Evolutionary conservation across 2,888 invertebrate species (phyloP), one percentile per base, ranked within the genome.

Genomic region (Plebejus anna): DNA sequence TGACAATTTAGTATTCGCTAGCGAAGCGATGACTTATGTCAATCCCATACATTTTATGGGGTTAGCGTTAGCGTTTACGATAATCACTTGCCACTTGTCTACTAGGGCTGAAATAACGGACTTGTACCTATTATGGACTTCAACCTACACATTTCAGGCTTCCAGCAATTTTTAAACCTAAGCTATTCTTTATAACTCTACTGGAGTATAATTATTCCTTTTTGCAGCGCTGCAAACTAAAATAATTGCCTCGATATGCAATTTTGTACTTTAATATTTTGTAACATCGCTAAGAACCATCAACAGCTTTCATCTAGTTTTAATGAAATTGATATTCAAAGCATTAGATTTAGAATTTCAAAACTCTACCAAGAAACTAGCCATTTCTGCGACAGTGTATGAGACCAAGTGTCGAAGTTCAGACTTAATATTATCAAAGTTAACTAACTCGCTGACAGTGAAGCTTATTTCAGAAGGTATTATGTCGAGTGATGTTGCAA

Each of bases 391-490:
- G 70, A 36, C 9, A 38, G 42, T 70, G 70, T 71, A 22, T 22
- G 9, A 71, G 22, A 22, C 38, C 71, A 71, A 71, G 71, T 71
- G 42, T 42, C 42, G n/a, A 71, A 71, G 71, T 71, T 71, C 38
- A 42, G 42, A 71, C 42, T 71, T 71, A 71, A 71, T 71, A 71
- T 71, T 71, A 42, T 42, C 71, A 42, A 71, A 71, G 71, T 71
- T 71, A 71, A 71, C 42, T 42, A 71, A 71, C 42, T 42, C 38
- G 61, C 13, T 42, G 71, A 9, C 71, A 22, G 2, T n/a, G n/a
- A 70, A 42, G 71, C 71, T 71, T 42, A 71, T 71, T 71, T 71
- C n/a, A 42, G n/a, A 42, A 42, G 36, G 55, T 51, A 70, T 32
- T 51, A 51, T 42, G 70, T 51, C 70, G 9, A 70, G 36, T 51